Base-by-base conservation (phyloP, 53 echinoderm and acorn worm genomes). In the Antedon mediterranea region DNA sequence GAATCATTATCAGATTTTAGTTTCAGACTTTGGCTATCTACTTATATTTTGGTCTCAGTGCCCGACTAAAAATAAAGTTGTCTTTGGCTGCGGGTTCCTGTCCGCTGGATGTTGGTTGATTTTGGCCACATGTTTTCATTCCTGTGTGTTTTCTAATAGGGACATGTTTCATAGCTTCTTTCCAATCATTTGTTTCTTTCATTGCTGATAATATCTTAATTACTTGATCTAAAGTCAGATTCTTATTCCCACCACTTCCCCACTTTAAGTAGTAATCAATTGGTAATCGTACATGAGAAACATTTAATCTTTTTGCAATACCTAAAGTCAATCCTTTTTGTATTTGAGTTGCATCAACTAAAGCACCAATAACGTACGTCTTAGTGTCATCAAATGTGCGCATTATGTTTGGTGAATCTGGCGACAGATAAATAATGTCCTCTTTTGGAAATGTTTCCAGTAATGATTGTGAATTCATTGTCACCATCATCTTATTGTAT, bases 341-440 rank as follows among this genome's bases (percentile, higher is more conserved):
- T 76, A 87, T 81, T 0, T 34, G 79, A 28, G 71, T 31, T n/a
- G 80, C 74, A 75, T 98, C 98, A 23, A 98, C 98, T 20, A 98
- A 78, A 30, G 86, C 98, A 26, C 98, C 98, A 5, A 98, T 71
- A 27, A 98, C 79, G 57, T 98, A 90, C 3, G 90, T 86, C 75
- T 88, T 90, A 74, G 84, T 84, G 0, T 76, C 77, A 71, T 98
- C 86, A 72, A 75, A 93, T 2, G 84, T 43, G 78, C 76, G 72
- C 76, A 98, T 30, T 37, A 93, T 80, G 43, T 98, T 98, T 43
- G 88, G 82, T 0, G 98, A 98, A 30, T 98, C 98, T 23, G 98
- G 84, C 34, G 88, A 88, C 71, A 98, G 78, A 73, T 93, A 98
- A 30, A 98, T 77, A 0, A 98, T 34, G n/a, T 98, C 75, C 28